These are phyloP conservation scores for Miichthys miiuy DNA, from an alignment of 2,797 vertebrate species.

Conservation along the genomic window DNA sequence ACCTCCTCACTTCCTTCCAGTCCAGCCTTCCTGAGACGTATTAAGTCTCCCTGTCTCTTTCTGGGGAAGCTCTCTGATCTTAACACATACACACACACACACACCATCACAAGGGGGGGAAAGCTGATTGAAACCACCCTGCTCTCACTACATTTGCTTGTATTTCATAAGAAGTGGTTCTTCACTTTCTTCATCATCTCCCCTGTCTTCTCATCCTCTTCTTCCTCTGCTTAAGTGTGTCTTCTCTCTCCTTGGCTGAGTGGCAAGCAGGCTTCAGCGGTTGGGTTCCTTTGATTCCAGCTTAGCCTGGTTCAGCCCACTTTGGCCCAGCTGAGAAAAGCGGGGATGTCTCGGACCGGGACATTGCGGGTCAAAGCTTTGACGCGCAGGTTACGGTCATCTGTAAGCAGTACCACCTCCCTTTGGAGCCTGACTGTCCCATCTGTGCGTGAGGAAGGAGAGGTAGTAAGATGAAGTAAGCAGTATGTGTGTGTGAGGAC, in stretches of 20 bases:
- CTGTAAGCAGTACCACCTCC: slow-evolving; percentile 97
- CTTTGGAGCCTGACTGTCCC: slow-evolving; percentile 93
- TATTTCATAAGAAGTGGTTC: slow-evolving; percentile 58
- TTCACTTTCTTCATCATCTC: slow-evolving; percentile 49
- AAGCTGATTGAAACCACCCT: slow-evolving; percentile 64
- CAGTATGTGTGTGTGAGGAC: neutral
- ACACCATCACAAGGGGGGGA: slow-evolving; percentile 56
- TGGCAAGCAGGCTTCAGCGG: slow-evolving; percentile 86
- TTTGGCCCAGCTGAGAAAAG: slow-evolving; percentile 93
- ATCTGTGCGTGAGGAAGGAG: slow-evolving; percentile 69
- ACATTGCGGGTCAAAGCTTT: slow-evolving; percentile 98
- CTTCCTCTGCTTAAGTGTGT: slow-evolving; percentile 71
- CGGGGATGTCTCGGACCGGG: slow-evolving; percentile 96
- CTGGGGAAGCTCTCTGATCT: slow-evolving; percentile 70
- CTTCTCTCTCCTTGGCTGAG: slow-evolving; percentile 84
- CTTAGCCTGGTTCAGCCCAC: slow-evolving; percentile 89
- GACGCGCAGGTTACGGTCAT: slow-evolving; percentile 97
- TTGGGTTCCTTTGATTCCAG: slow-evolving; percentile 66
- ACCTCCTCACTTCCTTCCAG: slow-evolving; percentile 26
- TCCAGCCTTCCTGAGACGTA: slow-evolving; percentile 64
- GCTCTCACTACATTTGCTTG: slow-evolving; percentile 64
- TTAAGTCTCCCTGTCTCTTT: slow-evolving; percentile 53
- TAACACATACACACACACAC: slow-evolving; percentile 67
- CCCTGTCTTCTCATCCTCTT: slow-evolving; percentile 48
- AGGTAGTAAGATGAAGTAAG: neutral